These are phyloP conservation scores for Brotula barbata DNA, from an alignment of 2,797 vertebrate species.

Conservation along the genomic window DNA sequence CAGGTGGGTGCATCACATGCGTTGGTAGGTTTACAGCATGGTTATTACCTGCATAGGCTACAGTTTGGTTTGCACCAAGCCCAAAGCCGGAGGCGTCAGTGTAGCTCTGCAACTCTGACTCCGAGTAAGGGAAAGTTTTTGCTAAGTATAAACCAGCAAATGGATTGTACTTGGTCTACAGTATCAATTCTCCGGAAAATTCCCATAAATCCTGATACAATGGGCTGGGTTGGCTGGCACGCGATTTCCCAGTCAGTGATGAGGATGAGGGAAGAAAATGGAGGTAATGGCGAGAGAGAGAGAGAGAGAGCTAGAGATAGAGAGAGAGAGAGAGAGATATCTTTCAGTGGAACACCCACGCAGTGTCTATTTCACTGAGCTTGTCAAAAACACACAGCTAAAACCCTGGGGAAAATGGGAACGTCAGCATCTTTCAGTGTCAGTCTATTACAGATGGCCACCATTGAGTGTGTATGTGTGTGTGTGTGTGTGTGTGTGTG, in stretches of 20 bases:
- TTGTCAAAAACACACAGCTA: slow-evolving; percentile 28
- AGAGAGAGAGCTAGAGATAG: neutral
- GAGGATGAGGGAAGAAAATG: slow-evolving; percentile 1
- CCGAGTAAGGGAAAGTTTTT: neutral
- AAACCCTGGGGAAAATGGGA: slow-evolving; percentile 27
- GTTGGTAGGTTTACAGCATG: no score
- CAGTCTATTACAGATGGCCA: slow-evolving; percentile 19
- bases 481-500: neutral
- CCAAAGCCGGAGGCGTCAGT: neutral
- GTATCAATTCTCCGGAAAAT: neutral
- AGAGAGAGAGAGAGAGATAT: slow-evolving; percentile 3
- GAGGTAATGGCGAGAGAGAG: slow-evolving; percentile 13
- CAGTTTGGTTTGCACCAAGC: no score
- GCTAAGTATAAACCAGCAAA: neutral
- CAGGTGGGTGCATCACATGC: no score
- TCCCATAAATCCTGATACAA: neutral
- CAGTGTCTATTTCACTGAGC: slow-evolving; percentile 16
- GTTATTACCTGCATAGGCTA: no score
- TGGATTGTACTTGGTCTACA: neutral
- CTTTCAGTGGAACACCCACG: neutral
- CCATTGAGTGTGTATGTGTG: slow-evolving; percentile 2
- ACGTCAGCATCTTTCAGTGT: slow-evolving; percentile 31
- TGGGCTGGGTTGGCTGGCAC: slow-evolving; percentile 11
- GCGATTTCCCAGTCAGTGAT: no score
- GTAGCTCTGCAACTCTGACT: neutral